These are phyloP conservation scores for Metellina segmentata DNA, from an alignment of 2,888 invertebrate species.

Conservation along the genomic window DNA sequence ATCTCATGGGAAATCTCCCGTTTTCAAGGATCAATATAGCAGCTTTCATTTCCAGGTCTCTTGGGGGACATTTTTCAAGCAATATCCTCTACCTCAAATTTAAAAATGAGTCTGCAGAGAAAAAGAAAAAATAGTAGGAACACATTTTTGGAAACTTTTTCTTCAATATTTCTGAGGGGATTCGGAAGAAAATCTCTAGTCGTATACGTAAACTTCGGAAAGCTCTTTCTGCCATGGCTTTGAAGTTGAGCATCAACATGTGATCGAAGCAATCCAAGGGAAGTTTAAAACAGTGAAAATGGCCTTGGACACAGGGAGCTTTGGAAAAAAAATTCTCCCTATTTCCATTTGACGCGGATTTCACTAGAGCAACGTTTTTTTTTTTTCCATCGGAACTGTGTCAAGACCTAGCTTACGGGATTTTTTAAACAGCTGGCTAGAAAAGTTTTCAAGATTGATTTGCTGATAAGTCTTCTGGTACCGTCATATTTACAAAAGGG, in stretches of 20 bases:
- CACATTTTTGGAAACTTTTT: slow-evolving; percentile 13
- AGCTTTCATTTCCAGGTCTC: slow-evolving; percentile 17
- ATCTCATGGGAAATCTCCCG: slow-evolving; percentile 42
- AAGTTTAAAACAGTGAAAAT: slow-evolving; percentile 10
- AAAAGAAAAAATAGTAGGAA: neutral
- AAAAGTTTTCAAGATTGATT: neutral
- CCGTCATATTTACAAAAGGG: too few species aligned
- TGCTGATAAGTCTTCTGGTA: neutral
- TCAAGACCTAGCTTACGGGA: neutral
- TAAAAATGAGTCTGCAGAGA: slow-evolving; percentile 21
- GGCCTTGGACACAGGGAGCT: neutral
- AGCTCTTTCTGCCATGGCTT: slow-evolving; percentile 3
- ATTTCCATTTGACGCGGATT: neutral
- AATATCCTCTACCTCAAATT: slow-evolving; percentile 53
- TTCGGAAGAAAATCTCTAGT: neutral
- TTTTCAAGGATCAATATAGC: slow-evolving; percentile 42
- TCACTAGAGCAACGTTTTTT: neutral
- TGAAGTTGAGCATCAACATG: slow-evolving; percentile 31
- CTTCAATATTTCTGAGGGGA: slow-evolving; percentile 22
- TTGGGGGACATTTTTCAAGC: slow-evolving; percentile 39
- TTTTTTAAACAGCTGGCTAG: neutral
- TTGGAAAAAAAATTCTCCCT: neutral
- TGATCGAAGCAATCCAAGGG: slow-evolving; percentile 4
- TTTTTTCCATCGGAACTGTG: neutral
- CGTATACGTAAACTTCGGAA: slow-evolving; percentile 6